Percentiles rank a stretch among this genome's conserved stretches.
Evolutionary conservation across 2,797 vertebrate genomes (phyloP).

Genomic region (Karalla daura): DNA sequence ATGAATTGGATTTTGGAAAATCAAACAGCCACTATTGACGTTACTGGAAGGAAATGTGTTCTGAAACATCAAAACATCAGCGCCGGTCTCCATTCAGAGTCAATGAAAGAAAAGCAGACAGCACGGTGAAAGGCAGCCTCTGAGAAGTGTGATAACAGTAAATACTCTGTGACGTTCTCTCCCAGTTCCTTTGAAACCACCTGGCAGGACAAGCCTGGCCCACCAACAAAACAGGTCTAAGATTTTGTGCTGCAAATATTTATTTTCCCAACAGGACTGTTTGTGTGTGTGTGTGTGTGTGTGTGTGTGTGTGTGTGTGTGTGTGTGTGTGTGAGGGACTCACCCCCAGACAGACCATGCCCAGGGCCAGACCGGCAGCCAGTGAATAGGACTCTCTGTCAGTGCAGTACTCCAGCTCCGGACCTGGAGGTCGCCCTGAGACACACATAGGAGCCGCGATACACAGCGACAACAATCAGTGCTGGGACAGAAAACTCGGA

Average conservation of each 20-base stretch:
- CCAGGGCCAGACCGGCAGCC: constrained; percentile 95
- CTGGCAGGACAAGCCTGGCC: neutral
- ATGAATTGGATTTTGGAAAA: neutral
- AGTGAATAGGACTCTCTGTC: constrained; percentile 97
- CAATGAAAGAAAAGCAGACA: neutral
- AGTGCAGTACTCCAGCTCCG: constrained; percentile 98
- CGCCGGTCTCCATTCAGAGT: neutral
- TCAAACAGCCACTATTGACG: neutral
- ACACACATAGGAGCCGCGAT: constrained; percentile 18
- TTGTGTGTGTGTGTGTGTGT: neutral
- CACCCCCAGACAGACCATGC: constrained; percentile 99
- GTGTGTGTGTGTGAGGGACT: constrained; percentile 5
- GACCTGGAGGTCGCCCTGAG: constrained; percentile 94
- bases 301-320: neutral
- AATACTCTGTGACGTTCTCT: neutral
- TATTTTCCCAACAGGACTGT: too few relatives aligned
- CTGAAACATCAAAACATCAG: neutral
- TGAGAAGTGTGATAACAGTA: too few relatives aligned
- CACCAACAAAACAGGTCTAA: neutral
- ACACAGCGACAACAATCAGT: neutral
- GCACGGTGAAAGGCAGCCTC: too few relatives aligned
- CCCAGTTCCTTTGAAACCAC: neutral
- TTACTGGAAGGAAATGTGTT: neutral
- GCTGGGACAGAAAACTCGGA: neutral
- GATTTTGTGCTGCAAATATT: neutral